These are phyloP conservation scores for Indicator indicator DNA, from an alignment of 2,113 vertebrate genomes.

Conservation along the genomic window DNA sequence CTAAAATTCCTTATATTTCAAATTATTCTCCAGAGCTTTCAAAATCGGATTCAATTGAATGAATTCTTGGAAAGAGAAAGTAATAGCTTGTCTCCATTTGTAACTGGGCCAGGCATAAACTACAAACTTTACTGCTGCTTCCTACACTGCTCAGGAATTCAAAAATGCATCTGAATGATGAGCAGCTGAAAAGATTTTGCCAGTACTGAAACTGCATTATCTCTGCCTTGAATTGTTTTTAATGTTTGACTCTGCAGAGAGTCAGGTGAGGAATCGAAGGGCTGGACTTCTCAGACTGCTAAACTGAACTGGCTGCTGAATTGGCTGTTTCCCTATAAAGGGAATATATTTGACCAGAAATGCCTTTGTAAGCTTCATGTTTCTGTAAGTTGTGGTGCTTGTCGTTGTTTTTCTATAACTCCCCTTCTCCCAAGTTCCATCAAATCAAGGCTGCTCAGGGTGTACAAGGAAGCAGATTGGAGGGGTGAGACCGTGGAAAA, in stretches of 20 bases:
- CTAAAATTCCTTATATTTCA: conserved; percentile 27
- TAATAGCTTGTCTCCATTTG: conserved; percentile 34
- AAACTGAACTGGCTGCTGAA: not conserved
- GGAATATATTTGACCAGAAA: not conserved
- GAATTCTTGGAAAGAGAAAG: conserved; percentile 60
- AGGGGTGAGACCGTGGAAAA: not conserved
- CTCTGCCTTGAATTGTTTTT: conserved; percentile 43
- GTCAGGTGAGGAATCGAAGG: not conserved
- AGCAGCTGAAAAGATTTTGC: conserved; percentile 45
- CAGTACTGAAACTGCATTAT: not conserved
- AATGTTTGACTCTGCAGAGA: conserved; percentile 12
- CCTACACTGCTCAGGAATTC: conserved; percentile 23
- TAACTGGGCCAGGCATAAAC: conserved; percentile 52
- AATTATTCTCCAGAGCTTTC: conserved; percentile 44
- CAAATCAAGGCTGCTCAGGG: not conserved
- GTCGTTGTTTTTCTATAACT: not conserved
- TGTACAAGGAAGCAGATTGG: not conserved
- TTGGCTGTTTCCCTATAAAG: not conserved
- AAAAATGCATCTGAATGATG: not conserved
- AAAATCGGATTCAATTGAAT: conserved; percentile 40
- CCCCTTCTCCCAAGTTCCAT: too few species aligned
- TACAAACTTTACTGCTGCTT: conserved; percentile 31
- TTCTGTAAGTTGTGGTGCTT: not conserved
- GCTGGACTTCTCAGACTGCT: not conserved
- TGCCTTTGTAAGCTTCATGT: not conserved